A percentile compares a stretch with the other conserved stretches of the same genome.
phyloP scores from a whole-genome alignment of 2,113 vertebrate genomes.

The Elephantulus edwardii region DNA sequence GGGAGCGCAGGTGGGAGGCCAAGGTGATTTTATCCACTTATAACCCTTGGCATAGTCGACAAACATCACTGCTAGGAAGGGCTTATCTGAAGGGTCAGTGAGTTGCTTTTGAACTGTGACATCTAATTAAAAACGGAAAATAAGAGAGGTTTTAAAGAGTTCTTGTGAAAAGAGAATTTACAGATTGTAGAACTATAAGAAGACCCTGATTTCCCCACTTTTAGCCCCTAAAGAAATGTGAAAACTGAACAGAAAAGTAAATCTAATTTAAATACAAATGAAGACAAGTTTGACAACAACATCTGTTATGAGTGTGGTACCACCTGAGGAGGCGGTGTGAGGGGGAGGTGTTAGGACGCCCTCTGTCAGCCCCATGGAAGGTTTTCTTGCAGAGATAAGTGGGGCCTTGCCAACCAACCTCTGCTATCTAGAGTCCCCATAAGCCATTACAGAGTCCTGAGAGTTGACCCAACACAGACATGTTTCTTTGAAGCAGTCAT shows the following conservation, averaged over 20 bases:
- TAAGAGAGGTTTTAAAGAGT: not conserved
- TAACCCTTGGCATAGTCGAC: not conserved
- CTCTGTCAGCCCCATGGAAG: not conserved
- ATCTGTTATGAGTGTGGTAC: not conserved
- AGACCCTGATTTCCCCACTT: not conserved
- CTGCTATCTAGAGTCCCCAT: not conserved
- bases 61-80: not conserved
- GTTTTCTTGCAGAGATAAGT: not conserved
- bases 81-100: not conserved
- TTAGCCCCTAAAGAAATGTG: not conserved
- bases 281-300: not conserved
- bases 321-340: not conserved
- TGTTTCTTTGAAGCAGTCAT: not conserved
- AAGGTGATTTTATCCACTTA: too few relatives aligned
- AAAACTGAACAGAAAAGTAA: not conserved
- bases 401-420: not conserved
- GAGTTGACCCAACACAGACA: not conserved
- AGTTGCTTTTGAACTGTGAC: not conserved
- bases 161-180: not conserved
- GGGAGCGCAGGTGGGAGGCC: fast-evolving
- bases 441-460: not conserved
- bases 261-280: not conserved
- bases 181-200: not conserved
- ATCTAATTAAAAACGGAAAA: not conserved
- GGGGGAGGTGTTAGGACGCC: not conserved